phyloP scores from a whole-genome alignment of 1,140 invertebrate genomes.

The Heliconius eleuchia region DNA sequence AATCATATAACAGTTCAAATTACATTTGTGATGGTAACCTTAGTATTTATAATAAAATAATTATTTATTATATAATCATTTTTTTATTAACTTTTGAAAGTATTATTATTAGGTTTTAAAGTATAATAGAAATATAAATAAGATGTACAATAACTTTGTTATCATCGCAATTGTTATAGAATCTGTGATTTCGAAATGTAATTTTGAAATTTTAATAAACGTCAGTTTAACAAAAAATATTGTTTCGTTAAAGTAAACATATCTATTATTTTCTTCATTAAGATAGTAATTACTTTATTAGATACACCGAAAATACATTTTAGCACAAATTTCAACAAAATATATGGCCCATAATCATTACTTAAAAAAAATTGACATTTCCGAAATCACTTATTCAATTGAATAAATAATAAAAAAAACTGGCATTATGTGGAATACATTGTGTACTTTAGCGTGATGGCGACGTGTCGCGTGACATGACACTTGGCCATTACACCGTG shows the following conservation, averaged over 20 bases:
- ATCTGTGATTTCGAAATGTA: neutral
- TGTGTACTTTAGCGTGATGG: neutral
- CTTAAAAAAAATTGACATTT: neutral
- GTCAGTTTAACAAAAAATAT: too few species aligned
- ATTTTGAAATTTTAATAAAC: too few species aligned
- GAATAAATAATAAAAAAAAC: neutral
- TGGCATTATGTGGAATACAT: neutral
- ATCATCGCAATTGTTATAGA: neutral
- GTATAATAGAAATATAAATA: neutral
- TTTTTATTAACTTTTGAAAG: neutral
- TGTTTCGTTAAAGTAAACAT: too few species aligned
- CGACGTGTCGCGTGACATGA: neutral
- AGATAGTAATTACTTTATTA: too few species aligned
- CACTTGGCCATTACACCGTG: neutral
- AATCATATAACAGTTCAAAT: neutral
- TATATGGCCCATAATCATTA: neutral
- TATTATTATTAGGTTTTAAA: too few species aligned
- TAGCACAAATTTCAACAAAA: neutral
- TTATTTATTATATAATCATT: neutral
- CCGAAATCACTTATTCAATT: conserved; percentile 8
- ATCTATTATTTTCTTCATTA: too few species aligned
- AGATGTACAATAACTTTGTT: neutral
- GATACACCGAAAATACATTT: neutral
- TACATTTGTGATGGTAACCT: neutral
- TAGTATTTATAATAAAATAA: neutral